Percentiles rank a stretch among this genome's conserved stretches.
These are phyloP conservation scores for Macrophya annulata DNA, from an alignment of 2,888 invertebrate genomes.

Conservation along the genomic window DNA sequence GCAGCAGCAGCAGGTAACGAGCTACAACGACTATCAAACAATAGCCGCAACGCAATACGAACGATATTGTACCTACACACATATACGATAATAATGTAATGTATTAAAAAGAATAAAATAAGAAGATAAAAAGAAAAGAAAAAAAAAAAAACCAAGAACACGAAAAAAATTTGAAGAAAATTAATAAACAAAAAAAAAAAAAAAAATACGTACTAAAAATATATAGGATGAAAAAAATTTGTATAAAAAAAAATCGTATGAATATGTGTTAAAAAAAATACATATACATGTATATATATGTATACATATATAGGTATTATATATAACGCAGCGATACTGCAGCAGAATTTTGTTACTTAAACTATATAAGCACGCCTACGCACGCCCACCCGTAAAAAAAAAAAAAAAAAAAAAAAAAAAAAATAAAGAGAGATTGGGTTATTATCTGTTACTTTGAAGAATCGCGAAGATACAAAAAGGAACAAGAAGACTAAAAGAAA, in stretches of 20 bases:
- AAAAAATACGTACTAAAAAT: not conserved
- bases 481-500: not conserved
- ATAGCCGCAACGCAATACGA: not conserved
- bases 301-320: not conserved
- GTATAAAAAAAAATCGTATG: not conserved
- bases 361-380: constrained; percentile 1
- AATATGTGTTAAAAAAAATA: not conserved
- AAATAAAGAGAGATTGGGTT: not conserved
- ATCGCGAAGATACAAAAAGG: not conserved
- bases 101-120: not conserved
- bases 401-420: no score
- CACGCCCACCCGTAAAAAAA: not conserved
- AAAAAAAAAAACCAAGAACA: not conserved
- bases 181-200: not conserved
- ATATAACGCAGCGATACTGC: not conserved
- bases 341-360: not conserved
- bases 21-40: not conserved
- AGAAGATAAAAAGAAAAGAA: not conserved
- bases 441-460: constrained; percentile 14
- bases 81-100: not conserved
- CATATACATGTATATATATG: not conserved
- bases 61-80: not conserved
- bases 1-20: not conserved
- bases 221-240: not conserved
- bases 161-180: not conserved